Conservation (phyloP, 1,140 invertebrate species). For the Drosophila hydei region DNA sequence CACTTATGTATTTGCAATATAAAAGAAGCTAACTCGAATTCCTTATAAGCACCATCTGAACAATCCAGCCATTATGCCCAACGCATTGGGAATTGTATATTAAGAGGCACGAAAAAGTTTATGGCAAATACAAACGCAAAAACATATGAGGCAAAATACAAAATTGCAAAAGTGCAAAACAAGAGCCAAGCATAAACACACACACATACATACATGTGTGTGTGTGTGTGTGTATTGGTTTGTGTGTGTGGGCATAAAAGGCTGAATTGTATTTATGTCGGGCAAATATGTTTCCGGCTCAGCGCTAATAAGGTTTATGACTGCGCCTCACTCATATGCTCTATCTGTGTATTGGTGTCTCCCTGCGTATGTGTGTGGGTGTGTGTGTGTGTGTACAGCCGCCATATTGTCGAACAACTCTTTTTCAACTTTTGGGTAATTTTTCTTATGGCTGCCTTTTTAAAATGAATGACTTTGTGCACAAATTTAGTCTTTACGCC, state of each 20-base stretch:
- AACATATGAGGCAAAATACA: conserved; percentile 62
- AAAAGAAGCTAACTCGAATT: not conserved
- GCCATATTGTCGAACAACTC: conserved; percentile 75
- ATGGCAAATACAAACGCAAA: conserved; percentile 45
- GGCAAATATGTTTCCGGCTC: conserved; percentile 79
- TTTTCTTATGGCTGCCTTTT: conserved; percentile 70
- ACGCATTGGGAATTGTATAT: conserved; percentile 17
- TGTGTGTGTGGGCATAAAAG: conserved; percentile 41
- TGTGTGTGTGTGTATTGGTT: not conserved
- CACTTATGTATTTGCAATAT: not conserved
- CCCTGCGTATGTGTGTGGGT: not conserved
- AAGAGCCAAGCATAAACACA: conserved; percentile 39
- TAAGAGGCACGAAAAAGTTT: conserved; percentile 45
- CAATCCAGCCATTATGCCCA: conserved; percentile 23
- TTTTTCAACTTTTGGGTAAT: conserved; percentile 65
- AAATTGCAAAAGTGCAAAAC: conserved; percentile 77
- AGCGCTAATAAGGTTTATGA: conserved; percentile 82
- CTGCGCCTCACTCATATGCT: conserved; percentile 34
- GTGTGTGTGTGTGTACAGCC: conserved; percentile 36
- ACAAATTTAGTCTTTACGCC: conserved; percentile 80
- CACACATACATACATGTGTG: conserved; percentile 5
- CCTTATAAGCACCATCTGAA: not conserved
- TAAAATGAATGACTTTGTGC: conserved; percentile 74
- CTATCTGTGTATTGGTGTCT: not conserved
- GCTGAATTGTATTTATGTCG: conserved; percentile 75